Percentiles rank a stretch among this genome's conserved stretches.
Conservation (phyloP, 2,888 invertebrate genomes). For the Ornithoptera priamus region DNA sequence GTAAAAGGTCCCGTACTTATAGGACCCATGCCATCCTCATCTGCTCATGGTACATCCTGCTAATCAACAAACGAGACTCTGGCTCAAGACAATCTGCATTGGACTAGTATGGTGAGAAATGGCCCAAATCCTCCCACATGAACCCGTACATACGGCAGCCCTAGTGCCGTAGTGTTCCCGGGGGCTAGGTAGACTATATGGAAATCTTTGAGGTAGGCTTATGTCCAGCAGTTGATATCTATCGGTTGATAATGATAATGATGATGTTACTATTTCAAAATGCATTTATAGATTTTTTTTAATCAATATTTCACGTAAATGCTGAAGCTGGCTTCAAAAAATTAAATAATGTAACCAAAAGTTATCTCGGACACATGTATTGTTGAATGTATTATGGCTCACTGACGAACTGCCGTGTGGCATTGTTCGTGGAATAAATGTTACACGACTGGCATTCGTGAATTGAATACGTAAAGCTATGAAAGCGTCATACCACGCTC, state of each 20-base stretch:
- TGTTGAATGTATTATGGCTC: conserved; percentile 23
- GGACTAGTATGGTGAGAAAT: no score
- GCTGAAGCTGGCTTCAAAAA: not conserved
- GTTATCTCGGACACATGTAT: conserved; percentile 9
- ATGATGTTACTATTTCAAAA: not conserved
- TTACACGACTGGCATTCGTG: conserved; percentile 27
- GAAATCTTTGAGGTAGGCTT: no score
- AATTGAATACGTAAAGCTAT: conserved; percentile 24
- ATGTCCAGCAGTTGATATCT: not conserved
- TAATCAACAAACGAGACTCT: no score
- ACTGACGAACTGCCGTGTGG: conserved; percentile 16
- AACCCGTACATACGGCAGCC: no score
- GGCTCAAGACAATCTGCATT: no score
- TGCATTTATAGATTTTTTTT: no score
- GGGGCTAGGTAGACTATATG: no score
- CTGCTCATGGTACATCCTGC: no score
- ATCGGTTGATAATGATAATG: not conserved
- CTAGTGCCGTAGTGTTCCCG: no score
- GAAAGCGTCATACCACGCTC: conserved; percentile 24
- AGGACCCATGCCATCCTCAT: no score
- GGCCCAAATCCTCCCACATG: no score
- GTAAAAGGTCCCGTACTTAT: no score
- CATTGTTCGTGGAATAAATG: conserved; percentile 28
- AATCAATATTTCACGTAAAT: not conserved
- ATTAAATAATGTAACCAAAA: conserved; percentile 13